Base-by-base conservation (phyloP, 2,797 vertebrate genomes). In the Gadopsis bispinosus region DNA sequence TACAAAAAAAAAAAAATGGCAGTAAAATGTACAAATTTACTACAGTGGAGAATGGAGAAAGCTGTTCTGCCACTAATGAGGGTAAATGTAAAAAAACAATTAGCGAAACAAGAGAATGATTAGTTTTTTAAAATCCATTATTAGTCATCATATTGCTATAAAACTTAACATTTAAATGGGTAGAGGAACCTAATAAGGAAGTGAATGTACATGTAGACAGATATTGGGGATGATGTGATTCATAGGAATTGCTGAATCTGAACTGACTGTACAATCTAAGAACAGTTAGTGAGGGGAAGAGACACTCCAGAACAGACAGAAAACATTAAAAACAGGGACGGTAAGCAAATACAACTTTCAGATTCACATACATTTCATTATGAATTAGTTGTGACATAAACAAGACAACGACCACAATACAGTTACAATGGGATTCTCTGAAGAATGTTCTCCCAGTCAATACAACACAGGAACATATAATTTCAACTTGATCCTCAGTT, bases 221-320 rank as follows among this genome's bases (percentile, higher is more conserved):
- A 80, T 55, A 61, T 29, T 41, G 37, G 20, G 39, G 71, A 48
- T 76, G 61, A 60, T 67, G 33, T 55, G 69, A 86, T 64, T 86
- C 45, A 66, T n/a, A 83, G 56, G 29, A 87, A 39, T 33, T 43
- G 69, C 59, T 83, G 58, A 79, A 61, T 80, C 73, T 81, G 79
- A 77, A 76, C 50, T 75, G 58, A 87, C 41, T 72, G 60, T 11
- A 61, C 54, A 79, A 73, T 71, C 56, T 65, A 50, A 75, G 48
- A 73, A 54, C 73, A 76, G 82, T 87, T 91, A 88, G 87, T 90
- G 26, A 66, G 68, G 81, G 63, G 71, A 63, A 77, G 75, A 58
- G 69, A 20, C 5, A 65, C 53, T 62, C 81, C n/a, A 74, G 72
- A 83, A 84, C 62, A 62, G 54, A 86, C 53, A 81, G 39, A 64